These are phyloP conservation scores for Terebella lapidaria DNA, from an alignment of 2,888 invertebrate species.

Conservation along the genomic window DNA sequence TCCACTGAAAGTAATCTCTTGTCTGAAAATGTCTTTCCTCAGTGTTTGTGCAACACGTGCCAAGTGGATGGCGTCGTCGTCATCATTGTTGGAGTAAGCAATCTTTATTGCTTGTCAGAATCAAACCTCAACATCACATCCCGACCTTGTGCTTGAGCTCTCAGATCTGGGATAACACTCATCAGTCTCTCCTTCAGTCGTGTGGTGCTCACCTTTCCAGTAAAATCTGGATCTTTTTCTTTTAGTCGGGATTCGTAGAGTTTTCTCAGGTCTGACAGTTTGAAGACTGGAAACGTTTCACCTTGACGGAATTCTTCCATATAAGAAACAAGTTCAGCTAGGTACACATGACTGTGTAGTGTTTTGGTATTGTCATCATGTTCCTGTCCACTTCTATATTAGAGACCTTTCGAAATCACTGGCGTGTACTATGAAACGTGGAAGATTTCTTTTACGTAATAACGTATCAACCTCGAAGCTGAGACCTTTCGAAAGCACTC, in stretches of 20 bases:
- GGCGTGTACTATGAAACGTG: no score
- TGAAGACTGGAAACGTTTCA: no score
- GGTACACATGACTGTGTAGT: no score
- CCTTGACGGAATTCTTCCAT: no score
- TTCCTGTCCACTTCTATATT: no score
- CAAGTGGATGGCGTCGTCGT: not conserved
- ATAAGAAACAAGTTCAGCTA: no score
- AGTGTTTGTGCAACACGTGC: not conserved
- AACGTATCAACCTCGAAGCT: no score
- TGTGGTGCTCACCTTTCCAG: not conserved
- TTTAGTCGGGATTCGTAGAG: not conserved
- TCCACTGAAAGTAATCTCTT: not conserved
- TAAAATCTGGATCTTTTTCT: not conserved
- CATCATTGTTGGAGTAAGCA: no score
- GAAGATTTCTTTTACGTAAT: no score
- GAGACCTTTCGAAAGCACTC: no score
- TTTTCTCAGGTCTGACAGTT: not conserved
- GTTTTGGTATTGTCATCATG: no score
- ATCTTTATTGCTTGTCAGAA: not conserved
- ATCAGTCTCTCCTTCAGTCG: slow-evolving; percentile 2
- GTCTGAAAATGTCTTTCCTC: not conserved
- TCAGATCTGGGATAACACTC: not conserved
- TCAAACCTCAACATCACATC: not conserved
- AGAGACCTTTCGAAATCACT: no score
- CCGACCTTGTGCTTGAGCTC: not conserved